Conservation (phyloP, 2,797 vertebrate genomes). For the Ambastaia sidthimunki region DNA sequence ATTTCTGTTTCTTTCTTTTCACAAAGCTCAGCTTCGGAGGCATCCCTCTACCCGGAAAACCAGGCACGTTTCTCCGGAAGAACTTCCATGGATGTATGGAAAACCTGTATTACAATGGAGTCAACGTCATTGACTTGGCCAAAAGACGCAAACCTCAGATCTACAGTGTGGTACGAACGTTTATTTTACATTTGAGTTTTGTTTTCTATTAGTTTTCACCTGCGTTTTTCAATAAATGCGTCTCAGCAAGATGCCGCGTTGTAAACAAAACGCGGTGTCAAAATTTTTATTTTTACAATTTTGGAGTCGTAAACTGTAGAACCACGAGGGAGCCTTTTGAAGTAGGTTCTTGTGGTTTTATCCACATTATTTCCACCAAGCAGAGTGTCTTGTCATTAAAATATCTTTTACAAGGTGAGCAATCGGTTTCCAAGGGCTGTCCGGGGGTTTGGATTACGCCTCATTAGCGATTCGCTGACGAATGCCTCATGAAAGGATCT, state of each 20-base stretch:
- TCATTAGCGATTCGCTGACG: constrained; percentile 16
- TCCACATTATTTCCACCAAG: constrained; percentile 29
- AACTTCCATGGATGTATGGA: constrained; percentile 96
- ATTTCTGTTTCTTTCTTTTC: constrained; percentile 57
- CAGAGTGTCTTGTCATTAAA: constrained; percentile 40
- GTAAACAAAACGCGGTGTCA: too few relatives aligned
- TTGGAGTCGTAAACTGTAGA: too few relatives aligned
- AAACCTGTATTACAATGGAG: constrained; percentile 91
- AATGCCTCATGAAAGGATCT: constrained; percentile 21
- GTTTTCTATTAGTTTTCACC: too few relatives aligned
- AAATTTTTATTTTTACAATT: too few relatives aligned
- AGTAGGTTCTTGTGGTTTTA: constrained; percentile 27
- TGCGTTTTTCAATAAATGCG: too few relatives aligned
- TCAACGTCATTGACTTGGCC: constrained; percentile 91
- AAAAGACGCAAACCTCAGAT: constrained; percentile 91
- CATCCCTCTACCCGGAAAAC: constrained; percentile 87
- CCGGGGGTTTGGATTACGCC: constrained; percentile 22
- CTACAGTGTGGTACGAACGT: constrained; percentile 85
- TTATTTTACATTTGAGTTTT: too few relatives aligned
- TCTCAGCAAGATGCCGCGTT: too few relatives aligned
- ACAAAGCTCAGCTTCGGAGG: constrained; percentile 93
- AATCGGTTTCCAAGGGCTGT: constrained; percentile 24
- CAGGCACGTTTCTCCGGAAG: constrained; percentile 88
- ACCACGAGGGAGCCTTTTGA: constrained; percentile 3
- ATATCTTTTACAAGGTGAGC: constrained; percentile 45